Base-by-base conservation (phyloP, 2,797 vertebrate species). In the Myotis vivesi region DNA sequence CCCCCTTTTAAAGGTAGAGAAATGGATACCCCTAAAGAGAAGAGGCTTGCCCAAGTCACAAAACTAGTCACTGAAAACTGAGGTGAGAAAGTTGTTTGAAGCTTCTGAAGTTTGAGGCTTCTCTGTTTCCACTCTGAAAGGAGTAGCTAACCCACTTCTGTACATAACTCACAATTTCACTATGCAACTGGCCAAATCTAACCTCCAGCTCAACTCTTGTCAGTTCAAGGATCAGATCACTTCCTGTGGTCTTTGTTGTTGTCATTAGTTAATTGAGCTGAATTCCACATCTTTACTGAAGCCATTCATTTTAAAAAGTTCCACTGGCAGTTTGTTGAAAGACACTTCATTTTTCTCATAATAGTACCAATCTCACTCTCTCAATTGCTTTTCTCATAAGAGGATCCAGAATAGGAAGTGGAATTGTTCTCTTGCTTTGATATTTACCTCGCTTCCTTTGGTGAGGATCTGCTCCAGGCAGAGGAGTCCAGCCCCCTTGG, bases 221-320 rank as follows among this genome's bases (percentile, higher is more conserved):
- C 84, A 72, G 53, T 15, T 19, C 89, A 55, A 94, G 49, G 20
- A 69, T 3, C 64, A 0, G 22, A 80, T 85, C 38, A 23, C 76
- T 86, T 89, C 38, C 75, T 17, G 25, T 33, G 9, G 30, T 55
- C 69, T 94, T 66, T 84, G 13, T 51, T 59, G 64, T 38, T 53
- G 12, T 87, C 76, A 64, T 92, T 75, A 68, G 68, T 87, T 94
- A 93, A 87, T 0, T 94, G 94, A 95, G 41, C 53, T 77, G 36
- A 89, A 95, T 51, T 66, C 68, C 94, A 57, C 13, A 68, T 87
- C 55, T 90, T 83, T 85, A 76, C 44, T 68, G 8, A 75, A 85
- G 36, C 49, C 68, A 87, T 86, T 95, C 55, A 89, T 93, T 96
- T 71, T 68, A 75, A 90, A 95, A 88, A 33, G 3, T 75, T 91